phyloP scores from a whole-genome alignment of 1,140 invertebrate species.

The Apis mellifera region DNA sequence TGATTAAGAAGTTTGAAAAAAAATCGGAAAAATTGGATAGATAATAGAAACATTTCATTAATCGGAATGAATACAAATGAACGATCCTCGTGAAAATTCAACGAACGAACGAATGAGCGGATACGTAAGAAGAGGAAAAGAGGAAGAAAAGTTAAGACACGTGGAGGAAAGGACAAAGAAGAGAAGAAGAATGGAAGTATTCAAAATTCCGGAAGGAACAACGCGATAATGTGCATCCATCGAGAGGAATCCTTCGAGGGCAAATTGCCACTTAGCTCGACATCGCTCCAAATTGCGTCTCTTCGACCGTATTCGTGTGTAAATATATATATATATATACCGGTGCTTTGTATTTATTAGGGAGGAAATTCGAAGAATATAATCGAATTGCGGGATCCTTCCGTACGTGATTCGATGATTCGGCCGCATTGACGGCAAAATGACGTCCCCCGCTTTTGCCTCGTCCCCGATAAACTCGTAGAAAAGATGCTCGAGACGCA shows the following conservation, averaged over 20 bases:
- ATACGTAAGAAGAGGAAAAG: too few relatives aligned
- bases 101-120: too few relatives aligned
- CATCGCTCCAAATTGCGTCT: conserved; percentile 5
- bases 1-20: background rate
- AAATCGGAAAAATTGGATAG: background rate
- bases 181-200: too few relatives aligned
- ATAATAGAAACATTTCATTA: conserved; percentile 32
- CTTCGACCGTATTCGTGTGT: background rate
- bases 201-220: background rate
- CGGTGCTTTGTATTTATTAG: conserved; percentile 6
- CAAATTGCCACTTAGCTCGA: background rate
- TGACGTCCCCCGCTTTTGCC: background rate
- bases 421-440: conserved; percentile 3
- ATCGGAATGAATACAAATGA: too few relatives aligned
- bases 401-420: conserved; percentile 24
- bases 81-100: background rate
- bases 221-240: background rate
- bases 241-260: background rate
- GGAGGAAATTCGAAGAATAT: conserved; percentile 26
- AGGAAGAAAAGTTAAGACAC: background rate
- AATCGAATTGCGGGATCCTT: conserved; percentile 29
- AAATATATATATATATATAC: too few relatives aligned
- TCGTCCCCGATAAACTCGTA: background rate
- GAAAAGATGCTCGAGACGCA: background rate
- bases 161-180: background rate